Evolutionary conservation across 2,113 vertebrate species (phyloP).

Genomic region (Odobenus rosmarus): DNA sequence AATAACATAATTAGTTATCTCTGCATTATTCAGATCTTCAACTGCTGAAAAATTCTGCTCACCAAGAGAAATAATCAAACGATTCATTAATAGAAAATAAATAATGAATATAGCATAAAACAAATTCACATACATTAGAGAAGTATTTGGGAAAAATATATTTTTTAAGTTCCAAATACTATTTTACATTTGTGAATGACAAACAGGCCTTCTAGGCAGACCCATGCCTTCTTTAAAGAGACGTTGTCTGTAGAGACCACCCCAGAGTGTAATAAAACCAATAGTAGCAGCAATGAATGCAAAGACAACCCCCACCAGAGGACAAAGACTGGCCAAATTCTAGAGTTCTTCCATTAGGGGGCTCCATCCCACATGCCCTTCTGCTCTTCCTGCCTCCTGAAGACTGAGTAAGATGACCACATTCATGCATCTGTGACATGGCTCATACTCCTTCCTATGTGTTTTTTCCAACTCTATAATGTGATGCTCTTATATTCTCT

Average conservation of each 20-base stretch:
- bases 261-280: rapidly evolving
- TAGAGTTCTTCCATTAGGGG: not conserved
- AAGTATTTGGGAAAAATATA: conserved; percentile 30
- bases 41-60: conserved; percentile 67
- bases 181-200: not conserved
- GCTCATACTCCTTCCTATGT: rapidly evolving
- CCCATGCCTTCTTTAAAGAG: rapidly evolving
- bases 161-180: conserved; percentile 12
- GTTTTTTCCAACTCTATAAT: too few relatives aligned
- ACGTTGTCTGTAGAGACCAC: not conserved
- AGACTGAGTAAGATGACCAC: not conserved
- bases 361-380: not conserved
- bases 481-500: rapidly evolving
- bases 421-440: not conserved
- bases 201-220: not conserved
- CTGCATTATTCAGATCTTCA: conserved; percentile 75
- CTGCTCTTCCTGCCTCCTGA: not conserved
- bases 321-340: rapidly evolving
- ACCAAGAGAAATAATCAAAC: conserved; percentile 70
- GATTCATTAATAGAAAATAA: conserved; percentile 76
- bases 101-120: conserved; percentile 66
- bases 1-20: conserved; percentile 62
- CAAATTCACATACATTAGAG: conserved; percentile 49
- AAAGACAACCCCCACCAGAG: not conserved
- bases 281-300: rapidly evolving